These are phyloP conservation scores for Catharus ustulatus DNA, from an alignment of 2,797 vertebrate genomes.

Conservation along the genomic window DNA sequence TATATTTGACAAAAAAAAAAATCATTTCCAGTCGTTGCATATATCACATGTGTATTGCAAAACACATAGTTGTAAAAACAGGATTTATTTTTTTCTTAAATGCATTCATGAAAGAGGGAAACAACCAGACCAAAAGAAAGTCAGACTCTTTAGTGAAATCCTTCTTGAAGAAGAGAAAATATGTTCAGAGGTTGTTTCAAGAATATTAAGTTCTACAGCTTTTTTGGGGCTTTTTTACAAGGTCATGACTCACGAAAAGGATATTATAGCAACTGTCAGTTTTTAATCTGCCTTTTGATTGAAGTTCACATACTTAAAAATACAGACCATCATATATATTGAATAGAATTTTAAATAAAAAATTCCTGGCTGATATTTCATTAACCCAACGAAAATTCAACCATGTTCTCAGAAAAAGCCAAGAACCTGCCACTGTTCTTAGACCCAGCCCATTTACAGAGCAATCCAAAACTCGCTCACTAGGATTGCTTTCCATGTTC, in stretches of 20 bases:
- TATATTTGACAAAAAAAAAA: neutral
- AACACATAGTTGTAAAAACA: neutral
- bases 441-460: neutral
- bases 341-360: neutral
- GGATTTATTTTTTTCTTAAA: neutral
- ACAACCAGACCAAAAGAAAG: neutral
- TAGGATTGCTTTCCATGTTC: neutral
- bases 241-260: neutral
- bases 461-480: neutral
- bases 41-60: neutral
- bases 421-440: neutral
- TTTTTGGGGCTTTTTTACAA: neutral
- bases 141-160: neutral
- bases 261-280: neutral
- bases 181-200: neutral
- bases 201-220: neutral
- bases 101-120: neutral
- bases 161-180: neutral
- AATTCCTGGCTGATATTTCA: neutral
- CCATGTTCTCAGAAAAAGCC: neutral
- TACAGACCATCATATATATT: neutral
- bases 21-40: neutral
- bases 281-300: conserved; percentile 16
- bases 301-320: neutral
- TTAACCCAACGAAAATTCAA: neutral